Evolutionary conservation across 2,113 vertebrate species (phyloP).

Genomic region (Bombycilla garrulus): DNA sequence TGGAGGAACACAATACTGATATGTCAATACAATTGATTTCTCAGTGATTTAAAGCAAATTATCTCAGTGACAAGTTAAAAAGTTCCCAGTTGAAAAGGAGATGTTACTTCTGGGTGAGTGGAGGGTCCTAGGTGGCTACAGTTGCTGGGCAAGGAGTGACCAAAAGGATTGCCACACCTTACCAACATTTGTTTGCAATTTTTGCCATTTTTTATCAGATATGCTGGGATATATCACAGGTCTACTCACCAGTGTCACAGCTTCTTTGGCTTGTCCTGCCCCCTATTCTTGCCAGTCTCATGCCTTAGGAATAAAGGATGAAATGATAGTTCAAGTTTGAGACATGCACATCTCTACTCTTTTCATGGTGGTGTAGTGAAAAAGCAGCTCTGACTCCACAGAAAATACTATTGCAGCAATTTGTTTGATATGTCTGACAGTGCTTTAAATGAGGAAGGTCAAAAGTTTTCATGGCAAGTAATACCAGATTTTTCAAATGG

Average conservation of each 20-base stretch:
- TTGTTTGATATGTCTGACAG: background rate
- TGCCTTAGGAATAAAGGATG: background rate
- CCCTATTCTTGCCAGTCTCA: background rate
- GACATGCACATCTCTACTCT: background rate
- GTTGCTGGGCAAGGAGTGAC: background rate
- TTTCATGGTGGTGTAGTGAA: background rate
- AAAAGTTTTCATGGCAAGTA: background rate
- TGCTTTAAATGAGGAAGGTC: background rate
- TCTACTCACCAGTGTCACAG: background rate
- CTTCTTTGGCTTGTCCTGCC: background rate
- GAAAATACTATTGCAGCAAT: background rate
- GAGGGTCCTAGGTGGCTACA: background rate
- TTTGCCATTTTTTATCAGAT: background rate
- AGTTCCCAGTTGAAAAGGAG: background rate
- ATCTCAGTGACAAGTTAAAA: background rate
- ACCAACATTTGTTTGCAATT: background rate
- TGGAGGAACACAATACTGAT: background rate
- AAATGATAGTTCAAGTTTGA: background rate
- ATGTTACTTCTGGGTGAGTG: background rate
- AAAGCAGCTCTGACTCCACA: background rate
- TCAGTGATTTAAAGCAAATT: background rate
- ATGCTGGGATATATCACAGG: background rate
- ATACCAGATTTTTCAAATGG: background rate
- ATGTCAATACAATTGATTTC: background rate
- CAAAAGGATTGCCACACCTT: background rate